Conservation (phyloP, 30 jellyfish, hydroid and myxozoan genomes). For the Mastigias papua region DNA sequence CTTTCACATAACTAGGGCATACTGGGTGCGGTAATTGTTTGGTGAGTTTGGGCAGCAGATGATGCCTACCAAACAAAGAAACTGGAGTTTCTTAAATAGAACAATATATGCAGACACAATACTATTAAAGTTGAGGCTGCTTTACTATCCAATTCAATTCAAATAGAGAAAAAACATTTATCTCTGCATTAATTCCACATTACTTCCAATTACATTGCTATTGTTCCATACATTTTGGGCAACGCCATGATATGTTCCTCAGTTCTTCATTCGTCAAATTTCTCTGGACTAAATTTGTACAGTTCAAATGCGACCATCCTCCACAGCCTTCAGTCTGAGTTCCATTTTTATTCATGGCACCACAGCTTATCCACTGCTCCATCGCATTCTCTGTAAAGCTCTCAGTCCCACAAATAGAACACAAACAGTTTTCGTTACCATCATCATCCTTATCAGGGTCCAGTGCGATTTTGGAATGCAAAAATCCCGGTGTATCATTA, state of each 20-base stretch:
- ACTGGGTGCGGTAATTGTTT: no score
- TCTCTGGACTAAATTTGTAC: conserved; percentile 30
- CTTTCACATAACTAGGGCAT: no score
- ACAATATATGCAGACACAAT: no score
- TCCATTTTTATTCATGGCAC: conserved; percentile 1
- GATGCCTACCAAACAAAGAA: no score
- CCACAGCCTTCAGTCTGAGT: conserved; percentile 29
- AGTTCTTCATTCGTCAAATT: conserved; percentile 26
- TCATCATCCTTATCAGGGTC: background rate
- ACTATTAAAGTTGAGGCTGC: no score
- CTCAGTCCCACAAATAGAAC: conserved; percentile 15
- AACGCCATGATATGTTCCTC: conserved; percentile 23
- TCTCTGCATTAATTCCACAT: no score
- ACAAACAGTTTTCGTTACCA: background rate
- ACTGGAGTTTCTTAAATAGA: no score
- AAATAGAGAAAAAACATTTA: no score
- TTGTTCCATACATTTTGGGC: conserved; percentile 15
- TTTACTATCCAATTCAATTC: no score
- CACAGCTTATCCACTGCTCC: conserved; percentile 41
- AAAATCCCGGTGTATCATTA: background rate
- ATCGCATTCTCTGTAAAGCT: background rate
- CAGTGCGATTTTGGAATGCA: background rate
- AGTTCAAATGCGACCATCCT: conserved; percentile 60
- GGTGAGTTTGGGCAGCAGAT: no score
- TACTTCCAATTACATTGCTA: no score